Evolutionary conservation across 2,888 invertebrate genomes (phyloP), one percentile per base, ranked within the genome.

Genomic region (Amiota mariae): DNA sequence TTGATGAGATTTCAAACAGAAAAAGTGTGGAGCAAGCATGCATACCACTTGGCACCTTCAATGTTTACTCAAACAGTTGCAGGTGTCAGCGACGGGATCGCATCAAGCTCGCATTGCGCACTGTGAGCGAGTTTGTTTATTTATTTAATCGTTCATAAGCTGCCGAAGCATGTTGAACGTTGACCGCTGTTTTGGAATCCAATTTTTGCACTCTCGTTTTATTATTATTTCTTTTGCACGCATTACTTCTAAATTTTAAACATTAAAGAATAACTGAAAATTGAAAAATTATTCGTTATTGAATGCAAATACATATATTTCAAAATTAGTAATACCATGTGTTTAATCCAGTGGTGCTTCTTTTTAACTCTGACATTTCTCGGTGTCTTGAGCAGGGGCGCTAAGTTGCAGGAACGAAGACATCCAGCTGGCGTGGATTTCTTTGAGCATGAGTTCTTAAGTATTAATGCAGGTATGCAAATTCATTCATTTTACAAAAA

Each of bases 361-460:
- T 13, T 71, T 47, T 18, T 70, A 70, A 67, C 77, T 68, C 74
- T 75, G 72, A 66, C 75, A 57, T 48, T 72, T 47, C 68, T 78
- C 36, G 47, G 73, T 61, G 51, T 24, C n/a, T 76, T 78, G 83
- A 78, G 83, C 83, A 61, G 49, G 81, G 84, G 84, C 72, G 73
- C 57, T 57, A 78, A 80, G 74, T 54, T 75, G 63, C 73, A 57
- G 24, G 64, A 75, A 47, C 75, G 72, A 51, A 70, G 73, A 49
- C 79, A 81, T 81, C 83, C 87, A 59, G 76, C 81, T 72, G 82
- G 82, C 15, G 83, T 87, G 75, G 85, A 87, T 80, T 84, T 88
- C 66, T 88, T 88, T 57, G 87, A 88, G 54, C 86, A 88, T 63
- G 87, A 88, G 68, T 85, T 87, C 70, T 79, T 75, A 71, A 85